Base-by-base conservation (phyloP, 2,888 invertebrate species). In the Diarsia rubi region DNA sequence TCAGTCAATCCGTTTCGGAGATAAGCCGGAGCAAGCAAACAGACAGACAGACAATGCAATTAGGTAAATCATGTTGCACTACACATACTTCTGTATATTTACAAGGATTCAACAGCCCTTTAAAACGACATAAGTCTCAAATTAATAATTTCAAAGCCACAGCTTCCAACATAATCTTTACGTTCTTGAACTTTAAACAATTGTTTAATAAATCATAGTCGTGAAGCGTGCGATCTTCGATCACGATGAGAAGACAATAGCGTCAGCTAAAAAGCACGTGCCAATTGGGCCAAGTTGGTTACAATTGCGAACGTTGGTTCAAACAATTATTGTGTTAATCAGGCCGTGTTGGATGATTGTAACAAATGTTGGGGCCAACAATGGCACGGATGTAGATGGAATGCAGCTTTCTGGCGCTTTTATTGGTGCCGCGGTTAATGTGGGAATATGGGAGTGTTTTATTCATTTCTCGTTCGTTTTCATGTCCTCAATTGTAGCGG, bases 151-250 rank as follows among this genome's bases (percentile, higher is more conserved):
- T 52, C n/a, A 21, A 24, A 44, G 31, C 6, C 47, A 24, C 57
- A 73, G 80, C 76, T 73, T 37, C 75, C 80, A 73, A 73, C 72
- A 67, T 65, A 76, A 82, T 31, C 52, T 62, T n/a, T 64, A n/a
- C 24, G 86, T 70, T 82, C 86, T 85, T 86, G 80, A 86, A 86
- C 86, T 85, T 80, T 84, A 78, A 76, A 86, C 82, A 84, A 85
- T 86, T 70, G 80, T 72, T 42, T 68, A 68, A 79, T 86, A 85
- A 85, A 82, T 78, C 70, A 77, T 59, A 69, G 69, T 77, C 78
- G 74, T 78, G 86, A 82, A 78, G 73, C 73, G 75, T 86, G 87
- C 71, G 78, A 79, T 75, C 78, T 84, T 63, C 76, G 79, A 85
- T 78, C 84, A 86, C 85, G 86, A 76, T 63, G 70, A 67, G 68